Evolutionary conservation across 2,888 invertebrate genomes (phyloP), one percentile per base, ranked within the genome.

Genomic region (Hermodice carunculata): DNA sequence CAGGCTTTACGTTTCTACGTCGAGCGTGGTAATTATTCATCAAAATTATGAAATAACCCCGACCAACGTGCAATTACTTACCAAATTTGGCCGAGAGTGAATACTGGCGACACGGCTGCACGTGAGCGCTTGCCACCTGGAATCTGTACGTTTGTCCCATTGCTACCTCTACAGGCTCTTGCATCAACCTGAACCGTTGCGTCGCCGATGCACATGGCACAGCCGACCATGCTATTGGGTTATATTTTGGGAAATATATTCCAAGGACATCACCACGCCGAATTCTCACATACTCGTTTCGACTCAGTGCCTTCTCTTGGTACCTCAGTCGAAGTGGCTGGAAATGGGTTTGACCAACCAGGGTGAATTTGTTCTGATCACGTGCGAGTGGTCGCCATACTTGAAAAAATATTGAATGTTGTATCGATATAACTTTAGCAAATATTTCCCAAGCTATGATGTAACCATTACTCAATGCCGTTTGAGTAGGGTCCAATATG

Each of bases 401-500:
- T 51, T 63, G 62, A 6, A 63, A 48, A 29, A 42, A 44, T 29
- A 67, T 64, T 28, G 52, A 62, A 61, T 72, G 74, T 51, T 69
- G 62, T 14, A 69, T 58, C 28, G 68, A 69, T 43, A 70, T 66
- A 48, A 68, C 66, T 44, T 74, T 74, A 53, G 66, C 71, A 61
- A 64, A 74, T 22, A 65, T 54, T 48, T 69, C 66, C 72, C 72
- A 74, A 17, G 69, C 70, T 26, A 40, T 58, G 57, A 74, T 64
- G 32, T 59, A 61, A 52, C 61, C 70, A 19, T 52, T 34, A 17
- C 42, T 37, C 6, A 73, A 63, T 19, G 70, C 67, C 11, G 68
- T 67, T 56, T 73, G 71, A 6, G 61, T 60, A 24, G 74, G 74
- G 56, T 74, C 73, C 6, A 69, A 64, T 28, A 74, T 64, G n/a